Base-by-base conservation (phyloP, 2,113 vertebrate species). In the Oncorhynchus gorbuscha region DNA sequence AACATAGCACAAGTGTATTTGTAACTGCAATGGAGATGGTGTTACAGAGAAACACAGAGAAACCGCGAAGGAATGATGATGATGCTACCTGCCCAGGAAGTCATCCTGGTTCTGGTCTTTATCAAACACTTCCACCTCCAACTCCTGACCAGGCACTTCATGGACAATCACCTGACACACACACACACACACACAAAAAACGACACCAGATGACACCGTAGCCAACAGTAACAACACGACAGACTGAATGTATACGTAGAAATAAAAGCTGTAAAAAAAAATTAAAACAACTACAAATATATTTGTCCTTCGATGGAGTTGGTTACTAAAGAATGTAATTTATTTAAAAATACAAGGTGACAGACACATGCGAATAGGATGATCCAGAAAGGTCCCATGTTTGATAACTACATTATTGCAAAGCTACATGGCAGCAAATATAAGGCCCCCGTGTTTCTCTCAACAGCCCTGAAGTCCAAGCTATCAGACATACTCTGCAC, bases 101-200 rank as follows among this genome's bases (percentile, higher is more conserved):
- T 98, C 97, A 87, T 98, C 97, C 92, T 98, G 94, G 90, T 98
- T 96, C 69, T 95, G 97, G 81, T 98, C 97, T 92, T 98, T 97
- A 92, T 98, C 97, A 91, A 96, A 97, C 49, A 98, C 89, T 84
- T 97, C 96, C 87, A 97, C 94, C 86, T 98, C 97, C 86, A 98
- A 90, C 92, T 97, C 96, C 88, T 98, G 97, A 75, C 97, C 97
- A 66, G 97, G 96, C 26, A 98, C 96, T 89, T 97, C 97, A 71
- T 97, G 96, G 73, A 98, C 95, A 84, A 97, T 95, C 75, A 97
- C 96, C 97, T 98, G 92, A 93, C 81, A 80, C 66, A 84, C 58
- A 73, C 49, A 83, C 5, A 79, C 59, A 72, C 81, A 80, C 66
- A 84, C 58, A 73, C 49, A 83, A 3, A 79, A 51, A 72, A 55